phyloP scores from a whole-genome alignment of 2,113 vertebrate species.

The Saguinus midas region DNA sequence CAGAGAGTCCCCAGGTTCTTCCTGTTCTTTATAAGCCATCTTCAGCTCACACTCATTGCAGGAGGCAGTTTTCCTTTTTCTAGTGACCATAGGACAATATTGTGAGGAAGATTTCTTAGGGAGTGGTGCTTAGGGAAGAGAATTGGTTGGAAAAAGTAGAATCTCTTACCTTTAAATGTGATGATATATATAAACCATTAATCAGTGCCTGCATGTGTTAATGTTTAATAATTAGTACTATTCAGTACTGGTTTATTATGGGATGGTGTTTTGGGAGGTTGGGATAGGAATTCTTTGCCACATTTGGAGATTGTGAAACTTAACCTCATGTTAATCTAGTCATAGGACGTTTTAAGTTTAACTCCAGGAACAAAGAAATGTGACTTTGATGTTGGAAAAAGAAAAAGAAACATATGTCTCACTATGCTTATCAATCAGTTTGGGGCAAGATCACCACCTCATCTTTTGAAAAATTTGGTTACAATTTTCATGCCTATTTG shows the following conservation, averaged over 20 bases:
- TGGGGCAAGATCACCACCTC: neutral
- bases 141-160: neutral
- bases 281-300: neutral
- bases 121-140: neutral
- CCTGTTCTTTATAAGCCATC: neutral
- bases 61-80: neutral
- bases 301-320: neutral
- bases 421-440: neutral
- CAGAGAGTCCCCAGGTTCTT: neutral
- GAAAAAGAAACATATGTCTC: neutral
- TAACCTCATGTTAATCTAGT: neutral
- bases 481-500: neutral
- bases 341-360: conserved; percentile 12
- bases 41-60: neutral
- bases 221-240: neutral
- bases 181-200: neutral
- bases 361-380: neutral
- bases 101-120: neutral
- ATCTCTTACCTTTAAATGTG: neutral
- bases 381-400: neutral
- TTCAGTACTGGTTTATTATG: neutral
- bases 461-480: neutral
- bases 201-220: neutral
- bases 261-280: neutral
- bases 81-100: neutral